Evolutionary conservation across 1,140 invertebrate species (phyloP).

Genomic region (Arion vulgaris): DNA sequence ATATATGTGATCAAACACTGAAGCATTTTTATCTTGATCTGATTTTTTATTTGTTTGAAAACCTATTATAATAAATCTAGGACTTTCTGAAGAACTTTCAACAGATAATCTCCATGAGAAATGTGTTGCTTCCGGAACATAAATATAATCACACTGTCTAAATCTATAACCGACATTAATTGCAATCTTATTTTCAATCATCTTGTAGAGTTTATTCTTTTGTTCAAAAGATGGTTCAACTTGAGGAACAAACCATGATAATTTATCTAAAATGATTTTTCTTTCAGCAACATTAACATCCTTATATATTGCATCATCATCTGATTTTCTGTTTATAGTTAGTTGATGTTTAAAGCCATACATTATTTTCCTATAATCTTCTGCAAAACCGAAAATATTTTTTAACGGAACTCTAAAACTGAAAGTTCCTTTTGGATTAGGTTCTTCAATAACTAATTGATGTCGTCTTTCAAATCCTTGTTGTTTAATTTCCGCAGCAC

Average conservation of each 20-base stretch:
- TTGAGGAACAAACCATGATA: background rate
- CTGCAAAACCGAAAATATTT: background rate
- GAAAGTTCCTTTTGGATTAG: background rate
- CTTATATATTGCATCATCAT: background rate
- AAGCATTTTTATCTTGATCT: background rate
- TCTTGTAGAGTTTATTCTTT: background rate
- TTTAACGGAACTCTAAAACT: background rate
- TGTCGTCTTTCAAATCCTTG: background rate
- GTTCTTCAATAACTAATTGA: background rate
- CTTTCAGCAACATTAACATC: background rate
- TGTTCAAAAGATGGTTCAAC: background rate
- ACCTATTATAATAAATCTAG: background rate
- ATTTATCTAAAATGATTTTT: background rate
- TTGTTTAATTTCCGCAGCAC: too few species aligned
- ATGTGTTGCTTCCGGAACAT: background rate
- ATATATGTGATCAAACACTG: background rate
- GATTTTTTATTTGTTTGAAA: background rate
- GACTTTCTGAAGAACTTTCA: background rate
- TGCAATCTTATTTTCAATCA: background rate
- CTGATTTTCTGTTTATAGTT: background rate
- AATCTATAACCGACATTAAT: background rate
- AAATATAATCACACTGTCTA: background rate
- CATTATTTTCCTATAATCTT: background rate
- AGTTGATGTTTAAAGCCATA: background rate
- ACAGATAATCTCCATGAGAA: background rate